These are phyloP conservation scores for Nansenia antarctica DNA, from an alignment of 2,113 vertebrate genomes.

Conservation along the genomic window DNA sequence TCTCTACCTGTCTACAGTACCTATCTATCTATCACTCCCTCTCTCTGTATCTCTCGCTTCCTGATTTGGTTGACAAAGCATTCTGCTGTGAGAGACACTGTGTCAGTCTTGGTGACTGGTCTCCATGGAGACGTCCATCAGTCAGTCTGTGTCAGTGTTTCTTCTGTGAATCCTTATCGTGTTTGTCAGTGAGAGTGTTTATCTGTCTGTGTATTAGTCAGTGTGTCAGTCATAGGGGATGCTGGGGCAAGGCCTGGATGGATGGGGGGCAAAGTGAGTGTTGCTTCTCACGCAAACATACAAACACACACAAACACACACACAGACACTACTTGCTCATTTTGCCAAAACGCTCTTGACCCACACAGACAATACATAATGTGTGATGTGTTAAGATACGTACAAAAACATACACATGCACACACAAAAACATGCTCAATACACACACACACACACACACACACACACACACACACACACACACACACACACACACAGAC, in stretches of 20 bases:
- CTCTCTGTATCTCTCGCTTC: slow-evolving; percentile 15
- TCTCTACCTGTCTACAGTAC: not conserved
- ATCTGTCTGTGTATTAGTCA: slow-evolving; percentile 64
- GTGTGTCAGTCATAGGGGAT: slow-evolving; percentile 59
- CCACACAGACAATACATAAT: not conserved
- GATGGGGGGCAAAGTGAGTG: slow-evolving; percentile 20
- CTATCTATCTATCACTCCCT: slow-evolving; percentile 1
- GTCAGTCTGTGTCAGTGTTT: slow-evolving; percentile 64
- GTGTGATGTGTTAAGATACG: not conserved
- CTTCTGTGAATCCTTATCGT: slow-evolving; percentile 61
- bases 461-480: slow-evolving; percentile 11
- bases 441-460: not conserved
- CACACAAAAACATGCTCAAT: slow-evolving; percentile 3
- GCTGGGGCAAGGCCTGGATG: slow-evolving; percentile 40
- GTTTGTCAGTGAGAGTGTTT: slow-evolving; percentile 71
- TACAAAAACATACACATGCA: slow-evolving; percentile 4
- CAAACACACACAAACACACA: not conserved
- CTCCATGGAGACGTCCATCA: slow-evolving; percentile 75
- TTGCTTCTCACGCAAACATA: slow-evolving; percentile 27
- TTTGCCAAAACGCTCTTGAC: slow-evolving; percentile 20
- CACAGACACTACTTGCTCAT: not conserved
- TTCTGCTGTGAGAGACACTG: slow-evolving; percentile 54
- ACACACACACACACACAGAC: not conserved
- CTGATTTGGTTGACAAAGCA: slow-evolving; percentile 39
- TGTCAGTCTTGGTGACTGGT: slow-evolving; percentile 69